phyloP scores from a whole-genome alignment of 2,888 invertebrate species.

The Strigamia transsilvanica region DNA sequence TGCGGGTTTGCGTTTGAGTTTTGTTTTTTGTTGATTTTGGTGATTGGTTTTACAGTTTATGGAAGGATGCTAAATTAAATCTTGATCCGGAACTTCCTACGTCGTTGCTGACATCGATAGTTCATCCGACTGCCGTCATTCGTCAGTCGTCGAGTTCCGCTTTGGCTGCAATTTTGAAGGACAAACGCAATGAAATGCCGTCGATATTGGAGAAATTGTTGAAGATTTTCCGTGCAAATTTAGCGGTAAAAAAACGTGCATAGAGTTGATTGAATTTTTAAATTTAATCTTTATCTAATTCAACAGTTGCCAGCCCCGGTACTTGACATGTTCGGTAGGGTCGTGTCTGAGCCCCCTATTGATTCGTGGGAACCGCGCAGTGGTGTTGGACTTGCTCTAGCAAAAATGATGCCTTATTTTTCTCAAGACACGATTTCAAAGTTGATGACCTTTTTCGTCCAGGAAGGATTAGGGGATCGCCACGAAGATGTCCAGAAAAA shows the following conservation, averaged over 20 bases:
- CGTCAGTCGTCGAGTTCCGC: conserved; percentile 85
- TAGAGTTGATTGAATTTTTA: background rate
- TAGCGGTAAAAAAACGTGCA: conserved; percentile 70
- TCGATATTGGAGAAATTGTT: conserved; percentile 73
- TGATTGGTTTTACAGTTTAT: conserved; percentile 59
- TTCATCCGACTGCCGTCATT: conserved; percentile 82
- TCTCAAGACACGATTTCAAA: conserved; percentile 74
- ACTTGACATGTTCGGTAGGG: conserved; percentile 90
- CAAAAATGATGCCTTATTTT: conserved; percentile 79
- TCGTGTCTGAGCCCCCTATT: conserved; percentile 77
- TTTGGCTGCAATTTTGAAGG: conserved; percentile 73
- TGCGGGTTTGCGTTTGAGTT: no score
- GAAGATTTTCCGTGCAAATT: conserved; percentile 77
- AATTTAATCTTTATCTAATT: conserved; percentile 21
- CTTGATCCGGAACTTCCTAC: conserved; percentile 55
- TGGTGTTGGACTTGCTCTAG: conserved; percentile 85
- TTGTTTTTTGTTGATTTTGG: background rate
- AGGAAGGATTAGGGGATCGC: conserved; percentile 85
- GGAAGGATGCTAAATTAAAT: conserved; percentile 58
- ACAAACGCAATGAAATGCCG: conserved; percentile 69
- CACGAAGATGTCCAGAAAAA: conserved; percentile 81
- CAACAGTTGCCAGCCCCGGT: conserved; percentile 79
- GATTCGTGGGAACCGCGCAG: conserved; percentile 92
- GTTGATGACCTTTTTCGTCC: conserved; percentile 81
- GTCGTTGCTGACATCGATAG: conserved; percentile 69